These are phyloP conservation scores for Melanaphis sacchari DNA, from an alignment of 1,140 invertebrate genomes.

Conservation along the genomic window DNA sequence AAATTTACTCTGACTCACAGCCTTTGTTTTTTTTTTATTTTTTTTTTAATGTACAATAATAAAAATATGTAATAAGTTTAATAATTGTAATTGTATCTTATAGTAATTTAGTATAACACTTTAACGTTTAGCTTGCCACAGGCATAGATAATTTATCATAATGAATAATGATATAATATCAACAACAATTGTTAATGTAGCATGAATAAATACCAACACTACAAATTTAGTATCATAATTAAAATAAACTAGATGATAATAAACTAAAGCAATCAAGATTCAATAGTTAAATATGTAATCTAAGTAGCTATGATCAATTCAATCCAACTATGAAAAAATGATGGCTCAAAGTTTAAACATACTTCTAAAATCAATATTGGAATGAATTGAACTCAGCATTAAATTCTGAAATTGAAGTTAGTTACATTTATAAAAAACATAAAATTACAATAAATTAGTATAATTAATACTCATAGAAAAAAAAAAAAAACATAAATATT, in stretches of 20 bases:
- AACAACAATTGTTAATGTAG: neutral
- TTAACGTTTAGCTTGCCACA: neutral
- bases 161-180: neutral
- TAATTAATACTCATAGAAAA: neutral
- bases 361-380: neutral
- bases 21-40: constrained; percentile 44
- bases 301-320: neutral
- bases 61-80: constrained; percentile 18
- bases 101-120: neutral
- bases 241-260: constrained; percentile 3
- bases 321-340: neutral
- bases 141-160: neutral
- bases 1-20: constrained; percentile 47
- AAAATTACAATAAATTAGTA: neutral
- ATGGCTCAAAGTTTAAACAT: neutral
- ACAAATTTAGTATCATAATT: neutral
- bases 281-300: neutral
- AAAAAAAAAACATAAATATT: neutral
- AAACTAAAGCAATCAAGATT: neutral
- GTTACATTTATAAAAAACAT: neutral
- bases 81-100: constrained; percentile 26
- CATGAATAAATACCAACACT: neutral
- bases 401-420: neutral
- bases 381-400: neutral
- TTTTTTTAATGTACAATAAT: constrained; percentile 27